phyloP scores from a whole-genome alignment of 2,113 vertebrate species.

The Octodon degus region DNA sequence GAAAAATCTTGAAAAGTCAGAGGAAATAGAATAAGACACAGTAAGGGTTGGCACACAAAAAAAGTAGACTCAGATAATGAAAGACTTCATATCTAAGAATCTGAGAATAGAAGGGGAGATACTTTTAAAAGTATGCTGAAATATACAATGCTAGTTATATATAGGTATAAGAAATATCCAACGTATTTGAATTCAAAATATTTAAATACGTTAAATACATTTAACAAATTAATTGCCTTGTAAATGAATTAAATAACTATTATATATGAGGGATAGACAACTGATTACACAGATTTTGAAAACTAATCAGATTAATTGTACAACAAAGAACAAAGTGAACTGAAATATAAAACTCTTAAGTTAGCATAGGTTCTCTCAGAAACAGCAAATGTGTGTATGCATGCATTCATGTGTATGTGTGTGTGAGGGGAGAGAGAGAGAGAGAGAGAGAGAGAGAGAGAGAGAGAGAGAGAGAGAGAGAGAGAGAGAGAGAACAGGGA shows the following conservation, averaged over 20 bases:
- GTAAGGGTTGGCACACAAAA: background rate
- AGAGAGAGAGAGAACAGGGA: background rate
- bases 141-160: background rate
- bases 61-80: background rate
- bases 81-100: background rate
- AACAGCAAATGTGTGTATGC: background rate
- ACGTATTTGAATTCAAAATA: background rate
- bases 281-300: background rate
- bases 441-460: background rate
- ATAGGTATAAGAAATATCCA: background rate
- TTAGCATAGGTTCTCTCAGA: background rate
- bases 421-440: no score
- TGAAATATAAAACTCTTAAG: background rate
- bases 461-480: background rate
- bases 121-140: background rate
- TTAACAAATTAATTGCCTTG: background rate
- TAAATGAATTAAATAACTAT: background rate
- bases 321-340: background rate
- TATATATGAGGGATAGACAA: background rate
- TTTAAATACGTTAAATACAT: background rate
- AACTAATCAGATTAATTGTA: background rate
- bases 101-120: background rate
- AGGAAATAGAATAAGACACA: background rate
- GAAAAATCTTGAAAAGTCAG: background rate
- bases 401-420: no score